Percentiles rank a stretch among this genome's conserved stretches.
Evolutionary conservation across 2,888 invertebrate species (phyloP).

Genomic region (Erpobdella octoculata): DNA sequence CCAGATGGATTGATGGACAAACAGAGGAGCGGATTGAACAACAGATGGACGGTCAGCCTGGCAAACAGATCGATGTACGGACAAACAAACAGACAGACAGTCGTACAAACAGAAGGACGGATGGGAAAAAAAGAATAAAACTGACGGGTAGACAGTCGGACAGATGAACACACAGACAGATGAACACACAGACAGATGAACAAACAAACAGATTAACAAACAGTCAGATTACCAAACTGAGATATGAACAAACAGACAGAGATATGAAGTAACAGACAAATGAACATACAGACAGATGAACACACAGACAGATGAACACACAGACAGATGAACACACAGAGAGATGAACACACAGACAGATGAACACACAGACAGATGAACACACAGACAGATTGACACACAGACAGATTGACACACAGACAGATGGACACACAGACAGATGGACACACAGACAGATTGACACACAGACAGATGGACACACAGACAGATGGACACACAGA

Average conservation of each 20-base stretch:
- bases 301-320: neutral
- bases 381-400: too few relatives aligned
- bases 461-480: too few relatives aligned
- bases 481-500: too few relatives aligned
- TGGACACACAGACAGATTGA: too few relatives aligned
- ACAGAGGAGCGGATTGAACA: neutral
- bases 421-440: too few relatives aligned
- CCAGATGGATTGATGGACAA: neutral
- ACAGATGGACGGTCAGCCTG: neutral
- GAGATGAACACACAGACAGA: neutral
- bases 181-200: neutral
- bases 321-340: neutral
- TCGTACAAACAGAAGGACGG: neutral
- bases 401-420: neutral
- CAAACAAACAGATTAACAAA: too few relatives aligned
- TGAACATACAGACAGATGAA: neutral
- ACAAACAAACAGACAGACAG: neutral
- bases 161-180: neutral
- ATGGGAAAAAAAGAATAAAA: too few relatives aligned
- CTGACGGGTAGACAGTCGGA: neutral
- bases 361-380: neutral
- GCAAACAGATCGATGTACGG: neutral
- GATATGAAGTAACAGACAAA: neutral
- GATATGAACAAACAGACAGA: neutral
- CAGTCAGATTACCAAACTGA: too few relatives aligned